phyloP scores from a whole-genome alignment of 2,113 vertebrate species.

The Anhinga rufa region DNA sequence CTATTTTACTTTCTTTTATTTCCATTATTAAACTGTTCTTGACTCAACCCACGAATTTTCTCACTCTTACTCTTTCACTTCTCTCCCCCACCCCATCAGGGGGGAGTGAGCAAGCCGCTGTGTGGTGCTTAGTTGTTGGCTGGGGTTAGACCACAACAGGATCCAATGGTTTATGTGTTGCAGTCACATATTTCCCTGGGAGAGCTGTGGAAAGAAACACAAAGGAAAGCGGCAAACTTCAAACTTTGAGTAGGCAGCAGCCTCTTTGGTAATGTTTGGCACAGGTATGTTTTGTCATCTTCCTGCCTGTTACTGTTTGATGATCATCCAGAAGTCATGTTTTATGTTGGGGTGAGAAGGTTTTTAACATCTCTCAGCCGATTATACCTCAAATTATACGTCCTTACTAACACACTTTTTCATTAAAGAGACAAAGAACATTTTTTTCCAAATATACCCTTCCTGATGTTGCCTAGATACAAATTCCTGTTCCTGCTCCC shows the following conservation, averaged over 20 bases:
- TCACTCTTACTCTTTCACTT: too few species aligned
- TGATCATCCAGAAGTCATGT: neutral
- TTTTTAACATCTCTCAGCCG: neutral
- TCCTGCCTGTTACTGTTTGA: neutral
- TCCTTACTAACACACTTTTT: neutral
- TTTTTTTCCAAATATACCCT: neutral
- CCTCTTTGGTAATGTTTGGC: neutral
- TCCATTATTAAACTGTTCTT: too few species aligned
- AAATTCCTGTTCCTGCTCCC: neutral
- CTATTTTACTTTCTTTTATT: too few species aligned
- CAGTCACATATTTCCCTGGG: neutral
- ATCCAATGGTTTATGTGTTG: neutral
- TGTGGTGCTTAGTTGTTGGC: too few species aligned
- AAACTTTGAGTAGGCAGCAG: neutral
- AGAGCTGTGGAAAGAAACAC: neutral
- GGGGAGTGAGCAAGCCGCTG: too few species aligned
- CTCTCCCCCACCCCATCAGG: too few species aligned
- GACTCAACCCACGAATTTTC: too few species aligned
- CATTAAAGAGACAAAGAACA: neutral
- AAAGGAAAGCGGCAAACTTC: neutral
- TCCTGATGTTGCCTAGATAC: slow-evolving; percentile 26
- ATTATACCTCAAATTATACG: neutral
- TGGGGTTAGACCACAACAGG: too few species aligned
- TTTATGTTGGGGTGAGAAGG: neutral
- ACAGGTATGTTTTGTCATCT: neutral